Base-by-base conservation (phyloP, 2,113 vertebrate species). In the Hyla sarda region DNA sequence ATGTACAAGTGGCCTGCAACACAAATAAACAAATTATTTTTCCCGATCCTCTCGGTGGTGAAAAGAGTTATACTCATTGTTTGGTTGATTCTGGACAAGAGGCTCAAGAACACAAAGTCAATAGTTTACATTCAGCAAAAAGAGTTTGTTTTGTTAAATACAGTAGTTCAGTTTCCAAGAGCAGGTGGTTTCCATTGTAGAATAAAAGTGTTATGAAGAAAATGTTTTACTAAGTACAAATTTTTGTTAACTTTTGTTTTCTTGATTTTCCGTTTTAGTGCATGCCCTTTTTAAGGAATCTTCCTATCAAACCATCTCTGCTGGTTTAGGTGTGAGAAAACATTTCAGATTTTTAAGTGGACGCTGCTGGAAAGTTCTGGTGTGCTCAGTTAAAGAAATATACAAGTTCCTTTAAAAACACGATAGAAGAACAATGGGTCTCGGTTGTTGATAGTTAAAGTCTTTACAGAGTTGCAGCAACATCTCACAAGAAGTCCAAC, bases 291-390 rank as follows among this genome's bases (percentile, higher is more conserved):
- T 89, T 77, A 87, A 93, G 89, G 88, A 91, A 91, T 94, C 91
- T 90, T 93, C 89, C 89, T 89, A 90, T 89, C 92, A 74, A 93
- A 83, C n/a, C 94, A 94, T 94, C 96, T 94, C 96, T 96, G 97
- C 97, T 98, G 97, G 97, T 96, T 97, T 97, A 92, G 41, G 93
- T 96, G 96, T 95, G 95, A 93, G 94, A 95, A 94, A 96, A 96
- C 92, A 93, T 95, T 96, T 95, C 95, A 94, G 90, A 90, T 89
- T 87, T 92, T 90, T 90, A 91, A 89, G 89, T 90, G 83, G 91
- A 89, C 88, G 95, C 93, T 77, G 87, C 86, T 88, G 89, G 92
- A 95, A 96, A 93, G 93, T 90, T 90, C 93, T 94, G 93, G 96
- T 98, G 96, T 98, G 96, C 97, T 98, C 96, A 95, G 93, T 89